Evolutionary conservation across 2,888 invertebrate species (phyloP).

Genomic region (Deilephila porcellus): DNA sequence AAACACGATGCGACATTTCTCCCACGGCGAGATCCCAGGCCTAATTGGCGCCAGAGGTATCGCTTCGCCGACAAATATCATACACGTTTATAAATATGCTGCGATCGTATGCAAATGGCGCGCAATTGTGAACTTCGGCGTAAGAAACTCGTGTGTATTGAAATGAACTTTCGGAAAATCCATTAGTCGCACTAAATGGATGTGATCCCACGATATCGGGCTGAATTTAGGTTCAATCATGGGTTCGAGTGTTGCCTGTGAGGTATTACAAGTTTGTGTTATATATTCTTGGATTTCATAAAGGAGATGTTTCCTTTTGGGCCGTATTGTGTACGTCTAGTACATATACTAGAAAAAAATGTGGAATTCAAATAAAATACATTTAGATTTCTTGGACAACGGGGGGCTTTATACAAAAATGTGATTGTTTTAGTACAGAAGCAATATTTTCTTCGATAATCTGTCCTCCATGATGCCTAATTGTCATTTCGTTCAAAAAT

Average conservation of each 20-base stretch:
- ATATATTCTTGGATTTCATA: not conserved
- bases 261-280: not conserved
- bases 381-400: no score
- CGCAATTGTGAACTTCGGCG: slow-evolving; percentile 11
- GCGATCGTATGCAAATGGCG: slow-evolving; percentile 14
- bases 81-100: slow-evolving; percentile 19
- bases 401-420: no score
- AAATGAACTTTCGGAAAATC: slow-evolving; percentile 21
- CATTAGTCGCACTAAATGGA: slow-evolving; percentile 10
- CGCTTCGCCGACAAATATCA: slow-evolving; percentile 16
- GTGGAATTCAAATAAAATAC: no score
- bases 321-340: no score
- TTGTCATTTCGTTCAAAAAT: no score
- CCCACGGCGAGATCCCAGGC: slow-evolving; percentile 24
- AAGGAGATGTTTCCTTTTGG: no score
- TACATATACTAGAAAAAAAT: no score
- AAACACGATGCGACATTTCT: slow-evolving; percentile 17
- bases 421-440: no score
- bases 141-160: slow-evolving; percentile 23
- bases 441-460: no score
- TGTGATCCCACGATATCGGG: slow-evolving; percentile 21
- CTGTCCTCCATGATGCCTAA: no score
- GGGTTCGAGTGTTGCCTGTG: not conserved
- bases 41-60: slow-evolving; percentile 12
- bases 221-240: not conserved